Base-by-base conservation (phyloP, 2,113 vertebrate genomes). In the Penelope pileata region DNA sequence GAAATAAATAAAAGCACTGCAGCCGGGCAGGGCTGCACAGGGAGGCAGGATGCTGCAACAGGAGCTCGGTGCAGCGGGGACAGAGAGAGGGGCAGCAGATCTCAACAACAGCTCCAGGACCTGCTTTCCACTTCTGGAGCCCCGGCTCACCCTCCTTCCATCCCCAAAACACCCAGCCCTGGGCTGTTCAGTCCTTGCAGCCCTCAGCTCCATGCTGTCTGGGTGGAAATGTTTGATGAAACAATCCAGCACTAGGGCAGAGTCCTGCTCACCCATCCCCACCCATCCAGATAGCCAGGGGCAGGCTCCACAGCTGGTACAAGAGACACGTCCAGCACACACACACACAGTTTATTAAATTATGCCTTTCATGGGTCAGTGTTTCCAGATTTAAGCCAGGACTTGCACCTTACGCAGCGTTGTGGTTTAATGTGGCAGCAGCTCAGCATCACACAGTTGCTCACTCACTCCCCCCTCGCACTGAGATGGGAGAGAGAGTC, bases 281-380 rank as follows among this genome's bases (percentile, higher is more conserved):
- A 47, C 34, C 53, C 27, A 13, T 22, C 15, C 36, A 14, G 36
- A 43, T 32, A 86, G n/a, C 16, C 27, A 58, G 40, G 10, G 68
- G 63, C 50, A 77, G 22, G 45, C 21, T 58, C 76, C 63, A 68
- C 0, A 1, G 38, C 6, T 42, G 50, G 60, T 34, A 77, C 38
- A 90, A 83, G 6, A 88, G 81, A 77, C 24, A 54, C 0, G 0
- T 59, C 36, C 75, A 77, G 79, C 86, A 73, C 70, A 91, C 53
- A 73, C 70, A 91, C 53, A 66, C 0, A 0, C 9, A 77, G n/a
- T 94, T 96, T 91, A 94, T 95, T 97, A 82, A 92, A 83, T 77
- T n/a, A 53, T 0, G 3, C 12, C 29, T 83, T 91, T 93, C 72
- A 86, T 29, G 9, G 32, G 19, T 68, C 36, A 63, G 24, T 11